Evolutionary conservation across 2,888 invertebrate genomes (phyloP), one percentile per base, ranked within the genome.

Genomic region (Leptopilina syphax): DNA sequence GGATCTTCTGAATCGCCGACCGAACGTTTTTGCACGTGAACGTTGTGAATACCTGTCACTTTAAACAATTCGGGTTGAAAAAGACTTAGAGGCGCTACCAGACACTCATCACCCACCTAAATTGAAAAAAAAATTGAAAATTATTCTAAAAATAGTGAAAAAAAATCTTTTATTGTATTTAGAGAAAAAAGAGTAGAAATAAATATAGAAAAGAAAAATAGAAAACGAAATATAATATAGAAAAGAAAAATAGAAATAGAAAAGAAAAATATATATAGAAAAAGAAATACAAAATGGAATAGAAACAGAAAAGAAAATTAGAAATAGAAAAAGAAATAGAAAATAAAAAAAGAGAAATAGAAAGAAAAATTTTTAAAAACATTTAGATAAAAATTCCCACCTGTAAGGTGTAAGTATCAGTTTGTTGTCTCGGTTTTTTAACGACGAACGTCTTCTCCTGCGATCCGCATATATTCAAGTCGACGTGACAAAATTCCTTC

Each of bases 1-100:
- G 98, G 98, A 92, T 98, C 98, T 92, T 98, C 97, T 0, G 98
- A 95, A 89, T 98, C 98, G 3, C 97, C 95, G 76, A 93, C 92
- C 63, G 93, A 94, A 66, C 94, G 91, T 85, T 94, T 95, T 88
- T 97, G 97, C 12, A 95, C 95, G 86, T 96, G 95, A 1, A 96
- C 95, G 47, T 93, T 92, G 90, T 97, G 96, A 0, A 92, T 90
- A 0, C 97, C 97, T 0, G 98, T 98, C 18, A 98, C 95, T 87
- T 96, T 96, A 34, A 98, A 94, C 79, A 98, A 92, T 91, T 98
- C 98, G 0, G 97, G 97, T 90, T 96, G 96, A 90, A 98, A 98
- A 81, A 98, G 93, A 84, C 97, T 96, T 44, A 98, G 92, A 0
- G 98, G 98, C 4, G 98, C 98, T 83, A 98, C 95, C 47, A 98